Base-by-base conservation (phyloP, 2,797 vertebrate species). In the Diplodus puntazzo region DNA sequence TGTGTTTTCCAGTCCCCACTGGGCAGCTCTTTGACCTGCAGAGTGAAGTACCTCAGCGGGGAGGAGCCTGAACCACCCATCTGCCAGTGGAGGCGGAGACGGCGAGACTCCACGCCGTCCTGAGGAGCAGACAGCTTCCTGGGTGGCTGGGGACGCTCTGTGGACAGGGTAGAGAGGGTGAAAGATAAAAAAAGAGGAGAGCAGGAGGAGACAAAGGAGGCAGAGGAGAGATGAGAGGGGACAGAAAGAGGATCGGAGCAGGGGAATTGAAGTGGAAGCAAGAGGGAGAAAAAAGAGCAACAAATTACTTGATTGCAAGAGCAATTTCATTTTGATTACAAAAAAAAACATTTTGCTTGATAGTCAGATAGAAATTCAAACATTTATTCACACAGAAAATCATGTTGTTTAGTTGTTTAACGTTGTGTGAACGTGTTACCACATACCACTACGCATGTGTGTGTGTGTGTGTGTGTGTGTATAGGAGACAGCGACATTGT, bases 111-210 rank as follows among this genome's bases (percentile, higher is more conserved):
- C 63, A 99, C 96, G 0, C 96, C 94, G 0, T 96, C 94, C 92
- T 98, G 97, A 0, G 97, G 97, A 2, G 95, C 87, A 23, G 86
- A 81, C 83, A 98, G 88, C 85, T 96, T 95, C 80, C 95, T 95
- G 25, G 98, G 97, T 1, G 98, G 96, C 1, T 97, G 96, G 0
- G 98, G 97, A 3, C 97, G 96, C 62, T 98, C 98, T 99, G 92
- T 45, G 55, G 50, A 74, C 6, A 50, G 2, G 43, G 58, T 8
- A 14, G 46, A 17, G 39, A 27, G 25, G 52, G 21, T 14, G 11
- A 67, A 69, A 46, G 60, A 46, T 18, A 59, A 66, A 68, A 68
- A 21, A 27, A 27, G 12, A 55, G 5, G 34, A 27, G 18, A 57
- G 69, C 25, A 43, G 21, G 50, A 45, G 57, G 23, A 61, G 50